Evolutionary conservation across 1,140 invertebrate species (phyloP).

Genomic region (Bacillus rossius): DNA sequence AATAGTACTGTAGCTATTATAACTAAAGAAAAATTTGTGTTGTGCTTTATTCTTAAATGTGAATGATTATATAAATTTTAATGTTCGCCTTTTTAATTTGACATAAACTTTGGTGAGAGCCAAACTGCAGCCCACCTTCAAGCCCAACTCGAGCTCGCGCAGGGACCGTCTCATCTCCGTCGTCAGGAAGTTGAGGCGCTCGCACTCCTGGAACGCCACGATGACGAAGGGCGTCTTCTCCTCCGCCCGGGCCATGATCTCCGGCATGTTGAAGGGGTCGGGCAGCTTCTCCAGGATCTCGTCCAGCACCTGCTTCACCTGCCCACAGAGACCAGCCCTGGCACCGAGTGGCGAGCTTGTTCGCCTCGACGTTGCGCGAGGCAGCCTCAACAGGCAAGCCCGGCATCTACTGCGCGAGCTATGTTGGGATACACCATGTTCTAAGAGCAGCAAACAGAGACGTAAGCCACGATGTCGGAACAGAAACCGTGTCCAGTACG

Average conservation of each 20-base stretch:
- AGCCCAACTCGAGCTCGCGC: slow-evolving; percentile 77
- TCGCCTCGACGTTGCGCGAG: too few species aligned
- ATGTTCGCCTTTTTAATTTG: too few species aligned
- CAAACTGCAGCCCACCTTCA: slow-evolving; percentile 58
- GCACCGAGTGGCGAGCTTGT: too few species aligned
- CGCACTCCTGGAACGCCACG: slow-evolving; percentile 93
- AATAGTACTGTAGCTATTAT: too few species aligned
- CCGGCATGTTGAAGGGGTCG: slow-evolving; percentile 80
- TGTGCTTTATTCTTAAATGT: too few species aligned
- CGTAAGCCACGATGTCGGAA: background rate
- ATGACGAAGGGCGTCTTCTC: slow-evolving; percentile 88
- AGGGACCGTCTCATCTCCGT: slow-evolving; percentile 74
- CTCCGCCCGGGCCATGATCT: slow-evolving; percentile 82
- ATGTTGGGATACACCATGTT: background rate
- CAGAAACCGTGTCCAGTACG: slow-evolving; percentile 1
- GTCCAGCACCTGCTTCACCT: slow-evolving; percentile 76
- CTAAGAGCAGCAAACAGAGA: slow-evolving; percentile 3
- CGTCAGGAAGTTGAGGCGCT: slow-evolving; percentile 87
- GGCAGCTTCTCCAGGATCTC: slow-evolving; percentile 87
- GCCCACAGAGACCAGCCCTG: too few species aligned
- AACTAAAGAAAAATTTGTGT: too few species aligned
- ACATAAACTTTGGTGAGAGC: too few species aligned
- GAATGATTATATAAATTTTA: too few species aligned
- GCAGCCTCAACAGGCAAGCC: too few species aligned
- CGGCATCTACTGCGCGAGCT: too few species aligned